Evolutionary conservation across 1,140 invertebrate species (phyloP).

Genomic region (Zaprionus kolodkinae): DNA sequence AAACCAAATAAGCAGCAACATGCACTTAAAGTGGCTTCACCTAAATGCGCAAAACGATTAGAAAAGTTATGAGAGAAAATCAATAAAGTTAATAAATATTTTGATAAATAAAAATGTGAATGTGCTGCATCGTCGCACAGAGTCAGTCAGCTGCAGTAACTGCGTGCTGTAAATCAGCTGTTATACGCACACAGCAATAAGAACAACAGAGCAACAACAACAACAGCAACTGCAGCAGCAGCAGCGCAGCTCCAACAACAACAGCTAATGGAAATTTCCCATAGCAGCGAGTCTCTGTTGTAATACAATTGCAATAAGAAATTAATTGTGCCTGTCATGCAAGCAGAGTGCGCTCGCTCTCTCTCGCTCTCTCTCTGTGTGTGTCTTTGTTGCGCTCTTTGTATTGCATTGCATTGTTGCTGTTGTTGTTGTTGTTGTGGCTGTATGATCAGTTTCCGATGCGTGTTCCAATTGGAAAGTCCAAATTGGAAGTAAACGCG

Average conservation of each 20-base stretch:
- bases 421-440: constrained; percentile 8
- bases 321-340: constrained; percentile 47
- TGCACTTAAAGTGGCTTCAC: constrained; percentile 13
- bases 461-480: constrained; percentile 68
- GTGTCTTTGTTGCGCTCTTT: neutral
- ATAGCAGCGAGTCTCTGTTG: constrained; percentile 53
- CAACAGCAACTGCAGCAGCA: constrained; percentile 12
- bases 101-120: constrained; percentile 37
- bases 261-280: constrained; percentile 67
- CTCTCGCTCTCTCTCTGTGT: constrained; percentile 1
- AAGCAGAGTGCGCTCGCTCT: constrained; percentile 29
- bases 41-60: constrained; percentile 44
- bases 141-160: constrained; percentile 45
- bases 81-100: constrained; percentile 5
- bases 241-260: constrained; percentile 24
- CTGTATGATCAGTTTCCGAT: constrained; percentile 48
- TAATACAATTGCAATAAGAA: constrained; percentile 49
- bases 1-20: constrained; percentile 42
- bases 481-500: constrained; percentile 56
- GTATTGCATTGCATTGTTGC: neutral
- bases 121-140: constrained; percentile 32
- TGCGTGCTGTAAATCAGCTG: constrained; percentile 63
- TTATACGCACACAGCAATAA: constrained; percentile 49
- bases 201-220: constrained; percentile 30
- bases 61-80: constrained; percentile 15